Base-by-base conservation (phyloP, 2,888 invertebrate genomes). In the Neoascia interrupta region DNA sequence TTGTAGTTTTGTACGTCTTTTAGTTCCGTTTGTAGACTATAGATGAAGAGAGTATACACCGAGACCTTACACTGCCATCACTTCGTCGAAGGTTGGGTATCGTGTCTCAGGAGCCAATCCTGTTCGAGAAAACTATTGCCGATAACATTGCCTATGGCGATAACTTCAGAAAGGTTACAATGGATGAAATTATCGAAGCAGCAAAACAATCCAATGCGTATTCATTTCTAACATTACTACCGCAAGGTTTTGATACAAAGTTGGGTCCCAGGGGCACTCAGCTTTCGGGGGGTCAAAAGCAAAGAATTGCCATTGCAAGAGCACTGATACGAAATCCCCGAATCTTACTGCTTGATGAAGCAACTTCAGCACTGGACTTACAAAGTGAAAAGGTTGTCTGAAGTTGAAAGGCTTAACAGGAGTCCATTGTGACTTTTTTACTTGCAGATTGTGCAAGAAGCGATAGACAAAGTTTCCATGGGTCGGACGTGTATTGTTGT, bases 131-230 rank as follows among this genome's bases (percentile, higher is more conserved):
- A 45, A 93, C 92, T 45, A 94, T 96, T 37, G 91, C 91, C 0
- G 94, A 95, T 83, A 96, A 96, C 86, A 95, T 96, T 83, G 93
- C 93, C 0, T 96, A 95, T 85, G 96, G 96, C 0, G 94, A 94
- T 87, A 94, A 93, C 85, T 90, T 89, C 0, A 87, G 94, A 1
- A 72, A 81, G 0, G 92, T 94, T 10, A 81, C 90, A 0, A 92
- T 93, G 85, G 91, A 92, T 15, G 94, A 95, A 83, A 91, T 95
- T 51, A 92, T 94, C 3, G 89, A 87, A n/a, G 93, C 93, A 0
- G 92, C 94, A 0, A 92, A 92, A 84, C 90, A 91, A 69, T 94
- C 95, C 1, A 95, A 95, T 82, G 93, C 94, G 64, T 94, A 95
- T 84, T 87, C 89, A 5, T 95, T 95, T 84, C 92, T 95, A 64